Evolutionary conservation across 2,888 invertebrate genomes (phyloP).

Genomic region (Leptarthrus brevirostris): DNA sequence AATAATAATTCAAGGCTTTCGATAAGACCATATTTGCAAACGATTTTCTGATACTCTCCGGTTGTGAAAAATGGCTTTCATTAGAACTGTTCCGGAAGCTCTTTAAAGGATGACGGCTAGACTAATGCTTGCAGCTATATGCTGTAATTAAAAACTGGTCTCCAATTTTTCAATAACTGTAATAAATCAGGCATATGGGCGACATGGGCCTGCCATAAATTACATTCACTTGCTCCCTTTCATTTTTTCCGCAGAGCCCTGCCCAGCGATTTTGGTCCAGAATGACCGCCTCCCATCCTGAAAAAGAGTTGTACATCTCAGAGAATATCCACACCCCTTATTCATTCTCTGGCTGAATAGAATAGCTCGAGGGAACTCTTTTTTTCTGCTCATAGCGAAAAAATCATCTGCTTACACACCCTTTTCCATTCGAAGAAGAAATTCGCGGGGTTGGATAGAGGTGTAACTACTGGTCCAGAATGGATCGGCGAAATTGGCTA

Average conservation of each 20-base stretch:
- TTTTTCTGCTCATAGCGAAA: constrained; percentile 4
- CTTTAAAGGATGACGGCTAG: constrained; percentile 19
- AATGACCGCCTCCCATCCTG: constrained; percentile 13
- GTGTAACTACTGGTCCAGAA: not conserved
- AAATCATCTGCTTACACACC: constrained; percentile 31
- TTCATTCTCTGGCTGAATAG: constrained; percentile 31
- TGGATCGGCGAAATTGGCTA: constrained; percentile 40
- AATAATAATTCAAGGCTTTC: too few species aligned
- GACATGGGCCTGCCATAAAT: constrained; percentile 42
- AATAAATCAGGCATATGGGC: constrained; percentile 54
- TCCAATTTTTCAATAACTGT: constrained; percentile 55
- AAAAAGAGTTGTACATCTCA: constrained; percentile 5
- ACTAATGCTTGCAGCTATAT: not conserved
- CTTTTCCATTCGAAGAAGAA: not conserved
- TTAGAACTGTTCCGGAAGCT: constrained; percentile 8
- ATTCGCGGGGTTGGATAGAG: not conserved
- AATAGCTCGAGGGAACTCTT: not conserved
- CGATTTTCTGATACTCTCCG: not conserved
- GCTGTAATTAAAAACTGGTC: constrained; percentile 52
- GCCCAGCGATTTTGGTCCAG: not conserved
- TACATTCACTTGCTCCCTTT: constrained; percentile 36
- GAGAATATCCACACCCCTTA: constrained; percentile 30
- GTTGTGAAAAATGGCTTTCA: constrained; percentile 26
- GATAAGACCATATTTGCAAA: not conserved
- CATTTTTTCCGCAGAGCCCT: not conserved